These are phyloP conservation scores for Sycophila texana DNA, from an alignment of 2,888 invertebrate species.

Conservation along the genomic window DNA sequence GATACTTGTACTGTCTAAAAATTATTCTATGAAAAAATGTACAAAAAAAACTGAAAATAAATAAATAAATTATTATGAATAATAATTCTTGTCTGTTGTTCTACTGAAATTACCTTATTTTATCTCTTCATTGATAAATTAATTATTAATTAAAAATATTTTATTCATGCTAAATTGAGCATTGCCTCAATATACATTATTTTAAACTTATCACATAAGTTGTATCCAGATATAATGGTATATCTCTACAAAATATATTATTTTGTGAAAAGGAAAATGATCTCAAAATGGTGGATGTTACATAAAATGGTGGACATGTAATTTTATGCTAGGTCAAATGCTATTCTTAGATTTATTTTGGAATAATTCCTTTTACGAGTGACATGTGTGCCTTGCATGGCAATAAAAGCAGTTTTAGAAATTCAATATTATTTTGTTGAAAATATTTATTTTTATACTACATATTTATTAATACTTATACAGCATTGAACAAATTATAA, in stretches of 20 bases:
- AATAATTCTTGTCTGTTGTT: constrained; percentile 40
- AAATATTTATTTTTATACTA: background rate
- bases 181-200: too few species aligned
- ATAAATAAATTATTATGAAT: constrained; percentile 38
- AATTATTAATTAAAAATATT: background rate
- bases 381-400: too few species aligned
- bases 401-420: background rate
- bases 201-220: too few species aligned
- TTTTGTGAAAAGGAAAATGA: background rate
- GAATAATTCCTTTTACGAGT: background rate
- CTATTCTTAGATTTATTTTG: constrained; percentile 20
- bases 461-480: constrained; percentile 1
- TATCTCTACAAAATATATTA: too few species aligned
- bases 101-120: constrained; percentile 24
- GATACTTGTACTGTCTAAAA: too few species aligned
- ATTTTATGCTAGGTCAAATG: constrained; percentile 8
- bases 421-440: background rate
- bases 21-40: constrained; percentile 8
- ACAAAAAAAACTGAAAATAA: constrained; percentile 34
- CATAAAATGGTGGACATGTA: constrained; percentile 65
- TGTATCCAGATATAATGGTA: too few species aligned
- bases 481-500: background rate
- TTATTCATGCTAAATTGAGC: too few species aligned
- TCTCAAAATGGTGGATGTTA: constrained; percentile 66
- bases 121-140: background rate